Evolutionary conservation across 2,888 invertebrate species (phyloP), one percentile per base, ranked within the genome.

Genomic region (Agrochola litura): DNA sequence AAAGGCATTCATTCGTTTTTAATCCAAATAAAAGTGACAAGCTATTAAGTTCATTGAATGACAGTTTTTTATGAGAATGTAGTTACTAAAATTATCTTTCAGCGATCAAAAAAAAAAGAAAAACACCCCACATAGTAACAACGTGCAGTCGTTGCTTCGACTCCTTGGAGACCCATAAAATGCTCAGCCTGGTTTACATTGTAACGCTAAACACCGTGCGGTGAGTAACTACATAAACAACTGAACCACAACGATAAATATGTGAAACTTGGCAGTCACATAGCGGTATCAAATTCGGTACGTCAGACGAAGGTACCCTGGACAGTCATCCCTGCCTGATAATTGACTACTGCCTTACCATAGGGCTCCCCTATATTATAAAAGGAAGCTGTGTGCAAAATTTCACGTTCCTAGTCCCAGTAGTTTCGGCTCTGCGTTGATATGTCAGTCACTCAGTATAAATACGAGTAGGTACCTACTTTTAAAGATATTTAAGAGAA

Each of bases 91-190:
- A 65, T 49, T 60, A 78, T 46, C 14, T 70, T 68, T 43, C 3
- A 71, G 54, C 30, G 22, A 74, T 60, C 22, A 69, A 52, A 71
- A n/a, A 12, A 14, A 30, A 30, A 30, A 30, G n/a, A 22, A 49
- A 54, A 61, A 37, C 4, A 46, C 52, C 1, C 19, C 1, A 60
- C 41, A 43, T 64, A 12, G 46, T 12, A 0, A 49, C 37, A 64
- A 16, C 16, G 43, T 12, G 8, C 56, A 46, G 41, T 56, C 16
- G 6, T 56, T 49, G 37, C 14, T 64, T 64, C 14, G 43, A n/a
- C 16, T 54, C 81, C 76, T 68, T 60, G 22, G 85, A 68, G 81
- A 81, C 75, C 30, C n/a, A 61, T 72, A 52, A 72, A 74, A 67
- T 67, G 43, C 30, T 56, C 60, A 41, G 77, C 64, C 14, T 46